Conservation (phyloP, 2,113 vertebrate genomes). For the Pedionomus torquatus region DNA sequence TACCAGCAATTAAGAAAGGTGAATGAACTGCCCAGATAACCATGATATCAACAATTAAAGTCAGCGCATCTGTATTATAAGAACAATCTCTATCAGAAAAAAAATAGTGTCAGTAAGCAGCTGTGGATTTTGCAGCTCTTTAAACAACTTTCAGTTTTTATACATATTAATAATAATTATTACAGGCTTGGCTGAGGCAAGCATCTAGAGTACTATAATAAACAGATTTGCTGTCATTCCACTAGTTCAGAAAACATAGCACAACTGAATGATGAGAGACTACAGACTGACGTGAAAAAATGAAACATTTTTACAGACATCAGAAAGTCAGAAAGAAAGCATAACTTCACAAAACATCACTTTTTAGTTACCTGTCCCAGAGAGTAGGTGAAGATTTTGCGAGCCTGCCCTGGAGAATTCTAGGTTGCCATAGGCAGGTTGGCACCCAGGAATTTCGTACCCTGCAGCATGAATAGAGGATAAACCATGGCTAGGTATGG, state of each 20-base stretch:
- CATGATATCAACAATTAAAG: background rate
- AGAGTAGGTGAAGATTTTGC: slow-evolving; percentile 82
- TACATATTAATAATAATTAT: background rate
- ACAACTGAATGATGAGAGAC: background rate
- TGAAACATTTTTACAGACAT: slow-evolving; percentile 41
- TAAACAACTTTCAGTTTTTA: background rate
- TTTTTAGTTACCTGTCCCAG: slow-evolving; percentile 84
- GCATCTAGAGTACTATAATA: background rate
- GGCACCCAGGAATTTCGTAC: slow-evolving; percentile 85
- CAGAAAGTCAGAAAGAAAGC: slow-evolving; percentile 63
- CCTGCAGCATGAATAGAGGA: slow-evolving; percentile 83
- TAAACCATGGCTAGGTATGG: slow-evolving; percentile 77
- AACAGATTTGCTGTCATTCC: background rate
- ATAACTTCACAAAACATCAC: slow-evolving; percentile 68
- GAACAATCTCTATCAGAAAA: background rate
- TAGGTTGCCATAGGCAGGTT: slow-evolving; percentile 82
- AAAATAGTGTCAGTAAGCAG: background rate
- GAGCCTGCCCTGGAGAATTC: slow-evolving; percentile 83
- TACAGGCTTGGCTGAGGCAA: slow-evolving; percentile 36
- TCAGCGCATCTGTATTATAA: background rate
- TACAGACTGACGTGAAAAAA: background rate
- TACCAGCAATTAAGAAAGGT: background rate
- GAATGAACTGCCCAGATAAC: background rate
- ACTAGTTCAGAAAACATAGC: background rate
- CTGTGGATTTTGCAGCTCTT: background rate